Conservation (phyloP, 2,113 vertebrate genomes). For the Notiomystis cincta region DNA sequence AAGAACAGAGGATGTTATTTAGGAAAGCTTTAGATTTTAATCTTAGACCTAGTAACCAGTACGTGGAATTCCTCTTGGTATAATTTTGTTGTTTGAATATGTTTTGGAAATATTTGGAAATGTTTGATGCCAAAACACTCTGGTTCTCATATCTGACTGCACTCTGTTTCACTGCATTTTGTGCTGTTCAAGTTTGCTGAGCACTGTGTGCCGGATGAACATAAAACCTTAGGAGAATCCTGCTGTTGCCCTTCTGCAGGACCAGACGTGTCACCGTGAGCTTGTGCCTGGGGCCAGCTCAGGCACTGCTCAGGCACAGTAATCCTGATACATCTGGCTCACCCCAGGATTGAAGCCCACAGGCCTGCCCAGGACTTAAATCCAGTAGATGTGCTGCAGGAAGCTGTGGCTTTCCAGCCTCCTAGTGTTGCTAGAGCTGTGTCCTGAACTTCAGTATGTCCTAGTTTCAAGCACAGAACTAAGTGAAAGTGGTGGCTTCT, state of each 20-base stretch:
- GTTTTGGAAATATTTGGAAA: conserved; percentile 24
- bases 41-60: neutral
- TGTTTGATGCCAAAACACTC: neutral
- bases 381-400: neutral
- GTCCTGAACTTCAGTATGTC: neutral
- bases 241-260: neutral
- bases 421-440: neutral
- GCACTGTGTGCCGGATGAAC: neutral
- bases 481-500: neutral
- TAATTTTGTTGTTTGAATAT: neutral
- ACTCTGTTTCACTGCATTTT: neutral
- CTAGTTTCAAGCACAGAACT: neutral
- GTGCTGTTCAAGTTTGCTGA: neutral
- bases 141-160: neutral
- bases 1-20: neutral
- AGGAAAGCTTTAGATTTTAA: neutral
- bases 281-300: neutral
- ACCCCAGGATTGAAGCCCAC: neutral
- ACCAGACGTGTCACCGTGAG: accelerated
- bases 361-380: neutral
- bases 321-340: neutral
- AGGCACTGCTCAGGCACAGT: neutral
- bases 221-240: neutral
- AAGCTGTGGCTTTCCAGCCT: neutral
- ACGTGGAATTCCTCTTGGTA: neutral